These are phyloP conservation scores for Acrocephalus kingi DNA, from an alignment of 2,113 vertebrate species.

Conservation along the genomic window DNA sequence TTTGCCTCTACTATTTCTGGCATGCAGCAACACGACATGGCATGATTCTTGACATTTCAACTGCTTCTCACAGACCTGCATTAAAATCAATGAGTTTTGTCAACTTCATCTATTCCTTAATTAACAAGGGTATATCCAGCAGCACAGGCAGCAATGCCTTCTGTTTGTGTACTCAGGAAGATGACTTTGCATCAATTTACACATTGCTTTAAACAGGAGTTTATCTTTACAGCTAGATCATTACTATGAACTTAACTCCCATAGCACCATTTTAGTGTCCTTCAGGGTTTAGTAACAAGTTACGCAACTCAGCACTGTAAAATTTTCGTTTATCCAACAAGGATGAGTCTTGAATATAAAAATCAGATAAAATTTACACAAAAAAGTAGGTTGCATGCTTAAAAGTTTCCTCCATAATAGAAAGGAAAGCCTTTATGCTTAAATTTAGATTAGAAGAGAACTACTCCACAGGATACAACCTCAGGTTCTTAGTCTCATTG, in stretches of 20 bases:
- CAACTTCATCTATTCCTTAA: slow-evolving; percentile 5
- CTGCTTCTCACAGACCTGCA: slow-evolving; percentile 8
- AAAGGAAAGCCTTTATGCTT: not conserved
- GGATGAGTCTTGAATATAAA: not conserved
- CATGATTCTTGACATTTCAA: slow-evolving; percentile 40
- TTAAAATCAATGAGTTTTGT: slow-evolving; percentile 30
- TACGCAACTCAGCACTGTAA: not conserved
- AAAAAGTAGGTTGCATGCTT: not conserved
- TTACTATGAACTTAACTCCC: not conserved
- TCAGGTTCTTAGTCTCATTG: not conserved
- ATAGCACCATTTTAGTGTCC: not conserved
- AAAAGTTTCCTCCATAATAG: not conserved
- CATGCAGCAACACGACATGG: slow-evolving; percentile 44
- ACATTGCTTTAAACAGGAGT: not conserved
- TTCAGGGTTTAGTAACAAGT: not conserved
- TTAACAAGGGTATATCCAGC: not conserved
- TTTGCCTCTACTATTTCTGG: slow-evolving; percentile 30
- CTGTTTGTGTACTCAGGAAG: not conserved
- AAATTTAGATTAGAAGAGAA: not conserved
- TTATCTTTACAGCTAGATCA: not conserved
- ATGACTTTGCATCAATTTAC: slow-evolving; percentile 13
- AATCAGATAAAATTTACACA: not conserved
- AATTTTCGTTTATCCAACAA: not conserved
- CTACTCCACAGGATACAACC: not conserved
- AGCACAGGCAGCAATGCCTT: not conserved